These are phyloP conservation scores for Diprion similis DNA, from an alignment of 1,140 invertebrate genomes.

Conservation along the genomic window DNA sequence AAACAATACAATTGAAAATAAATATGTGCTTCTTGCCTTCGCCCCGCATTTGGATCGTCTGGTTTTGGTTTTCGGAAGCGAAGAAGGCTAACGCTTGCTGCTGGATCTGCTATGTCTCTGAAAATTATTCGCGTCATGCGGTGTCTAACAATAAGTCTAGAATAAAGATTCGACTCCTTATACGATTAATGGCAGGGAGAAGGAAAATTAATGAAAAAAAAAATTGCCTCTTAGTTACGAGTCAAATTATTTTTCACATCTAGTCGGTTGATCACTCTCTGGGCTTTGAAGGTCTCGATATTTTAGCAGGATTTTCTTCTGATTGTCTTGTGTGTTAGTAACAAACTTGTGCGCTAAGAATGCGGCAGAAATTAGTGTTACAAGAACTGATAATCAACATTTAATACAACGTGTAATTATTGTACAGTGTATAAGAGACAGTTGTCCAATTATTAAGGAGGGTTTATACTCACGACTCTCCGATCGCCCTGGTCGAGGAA, in stretches of 20 bases:
- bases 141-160: conserved; percentile 36
- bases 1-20: conserved; percentile 33
- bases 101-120: conserved; percentile 57
- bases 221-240: neutral
- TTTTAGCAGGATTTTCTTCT: neutral
- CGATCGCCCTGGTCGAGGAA: conserved; percentile 48
- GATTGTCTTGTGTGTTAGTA: neutral
- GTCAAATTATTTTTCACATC: conserved; percentile 28
- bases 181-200: conserved; percentile 14
- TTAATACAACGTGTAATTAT: too few species aligned
- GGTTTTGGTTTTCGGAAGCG: conserved; percentile 56
- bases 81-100: conserved; percentile 57
- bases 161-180: conserved; percentile 19
- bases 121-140: conserved; percentile 45
- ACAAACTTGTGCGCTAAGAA: neutral
- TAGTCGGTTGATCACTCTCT: neutral
- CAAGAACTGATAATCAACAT: too few species aligned
- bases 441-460: too few species aligned
- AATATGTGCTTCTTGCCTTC: conserved; percentile 54
- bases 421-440: too few species aligned
- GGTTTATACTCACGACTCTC: conserved; percentile 58
- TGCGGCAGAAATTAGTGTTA: neutral
- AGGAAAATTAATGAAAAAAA: conserved; percentile 8
- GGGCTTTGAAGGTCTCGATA: neutral
- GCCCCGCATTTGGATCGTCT: conserved; percentile 46